Conservation (phyloP, 1,140 invertebrate species). For the Dendrolimus punctatus region DNA sequence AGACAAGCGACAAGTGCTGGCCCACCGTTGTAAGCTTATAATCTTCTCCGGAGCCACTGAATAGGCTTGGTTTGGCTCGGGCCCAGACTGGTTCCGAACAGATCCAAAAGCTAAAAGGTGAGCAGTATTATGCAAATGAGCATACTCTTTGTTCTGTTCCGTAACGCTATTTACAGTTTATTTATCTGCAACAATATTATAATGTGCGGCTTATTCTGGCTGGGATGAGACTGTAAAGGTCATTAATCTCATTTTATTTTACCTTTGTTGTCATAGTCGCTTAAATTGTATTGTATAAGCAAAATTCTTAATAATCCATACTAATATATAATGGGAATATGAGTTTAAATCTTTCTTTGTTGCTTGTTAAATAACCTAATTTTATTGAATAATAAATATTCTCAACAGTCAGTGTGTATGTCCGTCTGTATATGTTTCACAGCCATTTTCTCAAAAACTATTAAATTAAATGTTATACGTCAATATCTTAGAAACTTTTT, state of each 20-base stretch:
- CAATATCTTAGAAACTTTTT: no score
- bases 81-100: slow-evolving; percentile 32
- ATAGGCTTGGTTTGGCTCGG: slow-evolving; percentile 50
- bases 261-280: no score
- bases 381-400: no score
- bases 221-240: slow-evolving; percentile 23
- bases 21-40: slow-evolving; percentile 44
- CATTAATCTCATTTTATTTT: slow-evolving; percentile 2
- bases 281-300: no score
- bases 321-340: no score
- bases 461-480: no score
- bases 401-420: no score
- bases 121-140: slow-evolving; percentile 56
- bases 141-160: slow-evolving; percentile 49
- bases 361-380: no score
- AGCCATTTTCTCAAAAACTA: no score
- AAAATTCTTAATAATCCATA: no score
- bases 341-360: no score
- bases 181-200: slow-evolving; percentile 40
- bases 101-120: slow-evolving; percentile 48
- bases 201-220: slow-evolving; percentile 31
- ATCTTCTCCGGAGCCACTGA: slow-evolving; percentile 39
- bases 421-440: no score
- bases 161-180: slow-evolving; percentile 50
- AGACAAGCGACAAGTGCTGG: slow-evolving; percentile 19